These are phyloP conservation scores for Cyrtorhinus lividipennis DNA, from an alignment of 1,140 invertebrate genomes.

Conservation along the genomic window DNA sequence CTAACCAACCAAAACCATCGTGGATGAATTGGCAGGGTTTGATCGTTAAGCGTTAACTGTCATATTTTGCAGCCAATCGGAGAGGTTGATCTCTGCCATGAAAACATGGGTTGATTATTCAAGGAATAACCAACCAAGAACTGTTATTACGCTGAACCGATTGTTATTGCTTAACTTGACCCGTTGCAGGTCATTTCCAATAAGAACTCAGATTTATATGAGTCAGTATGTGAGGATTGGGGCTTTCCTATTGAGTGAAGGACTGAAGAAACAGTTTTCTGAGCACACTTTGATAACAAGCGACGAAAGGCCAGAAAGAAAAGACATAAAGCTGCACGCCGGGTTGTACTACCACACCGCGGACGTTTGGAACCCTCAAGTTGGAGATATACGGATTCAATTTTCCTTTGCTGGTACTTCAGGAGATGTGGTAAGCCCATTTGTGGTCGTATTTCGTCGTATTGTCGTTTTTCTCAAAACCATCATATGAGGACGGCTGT, in stretches of 20 bases:
- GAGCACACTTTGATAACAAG: constrained; percentile 66
- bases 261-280: constrained; percentile 58
- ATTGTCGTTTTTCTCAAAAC: too few relatives aligned
- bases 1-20: too few relatives aligned
- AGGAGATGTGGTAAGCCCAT: constrained; percentile 56
- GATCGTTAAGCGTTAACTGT: too few relatives aligned
- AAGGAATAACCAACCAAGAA: too few relatives aligned
- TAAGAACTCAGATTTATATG: constrained; percentile 35
- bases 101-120: too few relatives aligned
- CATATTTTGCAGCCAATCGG: too few relatives aligned
- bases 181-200: constrained; percentile 31
- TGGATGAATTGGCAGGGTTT: too few relatives aligned
- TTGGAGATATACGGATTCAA: constrained; percentile 67
- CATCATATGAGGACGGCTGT: too few relatives aligned
- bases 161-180: too few relatives aligned
- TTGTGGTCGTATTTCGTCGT: constrained; percentile 20
- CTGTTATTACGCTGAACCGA: too few relatives aligned
- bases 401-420: constrained; percentile 67
- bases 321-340: constrained; percentile 68
- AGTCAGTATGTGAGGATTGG: constrained; percentile 41
- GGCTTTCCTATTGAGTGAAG: constrained; percentile 35
- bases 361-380: constrained; percentile 67
- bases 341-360: constrained; percentile 70
- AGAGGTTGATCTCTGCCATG: too few relatives aligned
- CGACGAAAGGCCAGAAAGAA: constrained; percentile 62